phyloP scores from a whole-genome alignment of 2,113 vertebrate species.

The Chaetops frenatus region DNA sequence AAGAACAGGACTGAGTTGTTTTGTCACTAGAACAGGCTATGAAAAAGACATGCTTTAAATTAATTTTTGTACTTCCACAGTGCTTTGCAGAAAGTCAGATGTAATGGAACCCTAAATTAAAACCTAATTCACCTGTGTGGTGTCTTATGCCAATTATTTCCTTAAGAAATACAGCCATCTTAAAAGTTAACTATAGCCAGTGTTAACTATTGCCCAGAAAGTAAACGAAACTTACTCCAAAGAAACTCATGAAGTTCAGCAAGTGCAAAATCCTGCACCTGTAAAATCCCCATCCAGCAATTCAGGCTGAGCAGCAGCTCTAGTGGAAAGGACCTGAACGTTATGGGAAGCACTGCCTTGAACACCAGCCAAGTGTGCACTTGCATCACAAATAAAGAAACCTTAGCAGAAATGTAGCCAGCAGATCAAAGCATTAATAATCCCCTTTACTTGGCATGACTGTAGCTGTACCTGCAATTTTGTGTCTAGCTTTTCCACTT shows the following conservation, averaged over 20 bases:
- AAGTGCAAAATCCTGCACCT: not conserved
- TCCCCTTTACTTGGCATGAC: not conserved
- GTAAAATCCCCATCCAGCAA: not conserved
- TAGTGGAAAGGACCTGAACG: not conserved
- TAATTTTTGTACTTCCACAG: not conserved
- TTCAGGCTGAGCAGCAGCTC: not conserved
- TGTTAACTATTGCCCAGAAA: not conserved
- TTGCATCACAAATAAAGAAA: not conserved
- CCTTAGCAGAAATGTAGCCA: not conserved
- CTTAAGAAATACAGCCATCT: not conserved
- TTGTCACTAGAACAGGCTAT: not conserved
- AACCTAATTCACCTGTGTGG: not conserved
- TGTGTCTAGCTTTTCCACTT: not conserved
- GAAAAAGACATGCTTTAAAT: not conserved
- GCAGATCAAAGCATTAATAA: not conserved
- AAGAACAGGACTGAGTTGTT: not conserved
- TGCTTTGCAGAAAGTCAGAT: not conserved
- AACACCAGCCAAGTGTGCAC: not conserved
- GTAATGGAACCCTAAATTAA: not conserved
- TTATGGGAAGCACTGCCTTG: not conserved
- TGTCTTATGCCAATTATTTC: not conserved
- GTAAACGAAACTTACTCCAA: not conserved
- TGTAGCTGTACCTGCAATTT: not conserved
- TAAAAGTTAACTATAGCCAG: not conserved
- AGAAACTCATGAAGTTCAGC: not conserved